phyloP scores from a whole-genome alignment of 2,797 vertebrate genomes.

The Toxotes lorentzi region DNA sequence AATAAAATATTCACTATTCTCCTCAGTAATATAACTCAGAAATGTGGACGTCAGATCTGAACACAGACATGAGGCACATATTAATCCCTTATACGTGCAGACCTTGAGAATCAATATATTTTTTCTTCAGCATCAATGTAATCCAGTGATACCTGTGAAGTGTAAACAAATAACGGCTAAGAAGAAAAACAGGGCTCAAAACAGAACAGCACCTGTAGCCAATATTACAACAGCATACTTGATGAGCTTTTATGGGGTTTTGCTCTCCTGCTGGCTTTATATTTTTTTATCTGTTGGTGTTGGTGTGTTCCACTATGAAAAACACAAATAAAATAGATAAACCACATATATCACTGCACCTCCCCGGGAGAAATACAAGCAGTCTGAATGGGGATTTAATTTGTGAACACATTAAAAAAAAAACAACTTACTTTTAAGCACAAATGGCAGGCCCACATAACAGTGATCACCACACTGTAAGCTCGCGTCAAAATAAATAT shows the following conservation, averaged over 20 bases:
- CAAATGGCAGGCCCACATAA: conserved; percentile 96
- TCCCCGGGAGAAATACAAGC: neutral
- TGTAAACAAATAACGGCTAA: neutral
- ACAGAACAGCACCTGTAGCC: neutral
- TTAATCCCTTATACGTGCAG: neutral
- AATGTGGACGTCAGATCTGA: too few relatives aligned
- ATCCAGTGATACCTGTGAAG: neutral
- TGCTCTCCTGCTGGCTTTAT: neutral
- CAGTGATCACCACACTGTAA: conserved; percentile 96
- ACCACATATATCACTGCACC: neutral
- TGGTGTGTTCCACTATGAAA: neutral
- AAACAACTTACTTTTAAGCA: conserved; percentile 93
- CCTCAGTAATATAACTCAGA: neutral
- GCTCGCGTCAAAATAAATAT: conserved; percentile 98
- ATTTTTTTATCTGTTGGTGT: neutral
- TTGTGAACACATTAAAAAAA: neutral
- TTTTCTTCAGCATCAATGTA: neutral
- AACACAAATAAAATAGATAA: neutral
- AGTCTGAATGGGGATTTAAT: neutral
- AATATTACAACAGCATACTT: neutral
- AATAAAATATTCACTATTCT: neutral
- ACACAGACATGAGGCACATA: too few relatives aligned
- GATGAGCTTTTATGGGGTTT: neutral
- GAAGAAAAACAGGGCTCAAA: neutral
- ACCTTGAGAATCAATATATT: neutral